Conservation (phyloP, 2,113 vertebrate genomes). For the Plecotus auritus region DNA sequence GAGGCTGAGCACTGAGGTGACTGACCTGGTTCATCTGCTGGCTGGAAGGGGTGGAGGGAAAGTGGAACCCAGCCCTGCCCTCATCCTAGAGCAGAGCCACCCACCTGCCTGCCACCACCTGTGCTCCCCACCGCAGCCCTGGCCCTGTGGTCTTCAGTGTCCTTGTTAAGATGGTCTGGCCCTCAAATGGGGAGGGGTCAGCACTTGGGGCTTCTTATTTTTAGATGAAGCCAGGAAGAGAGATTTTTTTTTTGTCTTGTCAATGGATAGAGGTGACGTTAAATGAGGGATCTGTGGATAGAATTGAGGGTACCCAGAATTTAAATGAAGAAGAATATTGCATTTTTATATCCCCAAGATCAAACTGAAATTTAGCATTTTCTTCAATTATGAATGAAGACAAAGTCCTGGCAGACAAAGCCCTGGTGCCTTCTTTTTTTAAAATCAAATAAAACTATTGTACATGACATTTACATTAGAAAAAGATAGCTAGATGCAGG, state of each 20-base stretch:
- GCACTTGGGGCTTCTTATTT: neutral
- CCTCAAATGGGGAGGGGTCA: neutral
- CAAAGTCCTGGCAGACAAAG: too few species aligned
- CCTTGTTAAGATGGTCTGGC: neutral
- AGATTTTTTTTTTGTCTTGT: neutral
- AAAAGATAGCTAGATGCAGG: neutral
- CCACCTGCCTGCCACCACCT: neutral
- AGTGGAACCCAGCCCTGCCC: neutral
- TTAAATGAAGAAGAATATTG: neutral
- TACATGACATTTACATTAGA: neutral
- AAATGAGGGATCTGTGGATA: neutral
- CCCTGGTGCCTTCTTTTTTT: neutral
- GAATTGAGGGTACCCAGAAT: neutral
- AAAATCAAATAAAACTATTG: neutral
- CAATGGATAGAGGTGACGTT: neutral
- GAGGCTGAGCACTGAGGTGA: slow-evolving; percentile 23
- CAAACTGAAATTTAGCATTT: neutral
- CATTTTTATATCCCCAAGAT: neutral
- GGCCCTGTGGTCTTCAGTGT: neutral
- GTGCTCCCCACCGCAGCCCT: neutral
- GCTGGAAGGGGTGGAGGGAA: neutral
- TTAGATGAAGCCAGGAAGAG: neutral
- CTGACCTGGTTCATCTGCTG: neutral
- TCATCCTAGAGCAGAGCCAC: neutral
- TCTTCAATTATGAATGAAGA: neutral